Base-by-base conservation (phyloP, 2,797 vertebrate genomes). In the Leptodactylus fallax region DNA sequence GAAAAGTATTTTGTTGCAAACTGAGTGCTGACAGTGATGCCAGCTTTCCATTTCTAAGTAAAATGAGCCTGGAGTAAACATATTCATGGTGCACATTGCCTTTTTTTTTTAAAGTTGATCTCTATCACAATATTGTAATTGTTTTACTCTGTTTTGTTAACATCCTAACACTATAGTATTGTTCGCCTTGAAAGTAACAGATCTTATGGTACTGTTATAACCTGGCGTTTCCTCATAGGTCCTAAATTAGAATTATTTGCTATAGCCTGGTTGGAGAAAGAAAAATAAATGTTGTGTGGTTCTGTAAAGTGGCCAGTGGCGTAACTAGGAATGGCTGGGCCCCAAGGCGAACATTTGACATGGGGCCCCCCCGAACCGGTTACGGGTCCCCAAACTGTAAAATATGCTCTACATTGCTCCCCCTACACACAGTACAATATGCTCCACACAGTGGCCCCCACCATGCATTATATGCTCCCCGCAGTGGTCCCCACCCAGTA, bases 11-110 rank as follows among this genome's bases (percentile, higher is more conserved):
- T 47, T 63, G 21, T 81, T 61, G 36, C 6, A 81, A 63, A 81
- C 11, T 47, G 11, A 77, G 45, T 53, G 2, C 36, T n/a, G 19
- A 19, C 47, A 47, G 17, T 49, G 7, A 81, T 81, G 79, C 27
- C 56, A 81, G 58, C 56, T 81, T 61, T 81, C 17, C 58, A 63
- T 81, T n/a, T 8, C 23, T 49, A 13, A 7, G 58, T 81, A 61
- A 81, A 63, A 45, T 61, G 56, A 81, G 58, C 56, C 79, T 21
- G 4, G 47, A 63, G 45, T n/a, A 81, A 81, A 47, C 79, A 81
- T 36, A 36, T 36, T 81, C 19, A 81, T 80, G 56, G 56, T 80
- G 56, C 45, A 36, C n/a, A 74, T 14, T 77, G 72, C 49, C 13
- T 53, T 3, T 74, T 19, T 21, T 51, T n/a, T 51, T n/a, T n/a